Evolutionary conservation across 2,797 vertebrate species (phyloP).

Genomic region (Halcyon badia): DNA sequence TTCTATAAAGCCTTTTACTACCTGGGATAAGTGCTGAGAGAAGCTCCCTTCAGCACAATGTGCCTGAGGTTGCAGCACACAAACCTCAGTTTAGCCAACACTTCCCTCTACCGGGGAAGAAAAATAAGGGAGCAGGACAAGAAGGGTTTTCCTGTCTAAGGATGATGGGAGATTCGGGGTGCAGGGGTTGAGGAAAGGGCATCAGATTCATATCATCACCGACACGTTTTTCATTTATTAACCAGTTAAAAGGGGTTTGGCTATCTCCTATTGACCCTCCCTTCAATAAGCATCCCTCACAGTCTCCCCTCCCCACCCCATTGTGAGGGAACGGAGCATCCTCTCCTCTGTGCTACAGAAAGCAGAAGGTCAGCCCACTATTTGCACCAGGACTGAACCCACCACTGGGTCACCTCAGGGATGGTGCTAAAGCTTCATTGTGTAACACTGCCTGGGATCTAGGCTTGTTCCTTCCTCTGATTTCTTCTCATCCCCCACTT

Average conservation of each 20-base stretch:
- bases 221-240: fast-evolving
- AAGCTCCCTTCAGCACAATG: neutral
- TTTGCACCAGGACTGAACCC: neutral
- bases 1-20: neutral
- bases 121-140: neutral
- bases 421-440: neutral
- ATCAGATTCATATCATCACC: neutral
- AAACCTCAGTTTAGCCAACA: slow-evolving; percentile 52
- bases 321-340: fast-evolving
- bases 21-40: neutral
- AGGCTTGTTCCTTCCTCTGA: neutral
- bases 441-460: neutral
- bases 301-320: neutral
- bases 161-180: neutral
- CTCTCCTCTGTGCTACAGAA: neutral
- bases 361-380: fast-evolving
- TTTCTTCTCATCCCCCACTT: neutral
- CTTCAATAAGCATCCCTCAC: fast-evolving
- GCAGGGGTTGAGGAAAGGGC: fast-evolving
- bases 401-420: fast-evolving
- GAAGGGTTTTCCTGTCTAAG: neutral
- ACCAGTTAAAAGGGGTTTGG: fast-evolving
- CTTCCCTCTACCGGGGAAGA: slow-evolving; percentile 60
- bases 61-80: fast-evolving
- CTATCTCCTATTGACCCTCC: fast-evolving